phyloP scores from a whole-genome alignment of 2,797 vertebrate genomes.

The Diplodus sargus region DNA sequence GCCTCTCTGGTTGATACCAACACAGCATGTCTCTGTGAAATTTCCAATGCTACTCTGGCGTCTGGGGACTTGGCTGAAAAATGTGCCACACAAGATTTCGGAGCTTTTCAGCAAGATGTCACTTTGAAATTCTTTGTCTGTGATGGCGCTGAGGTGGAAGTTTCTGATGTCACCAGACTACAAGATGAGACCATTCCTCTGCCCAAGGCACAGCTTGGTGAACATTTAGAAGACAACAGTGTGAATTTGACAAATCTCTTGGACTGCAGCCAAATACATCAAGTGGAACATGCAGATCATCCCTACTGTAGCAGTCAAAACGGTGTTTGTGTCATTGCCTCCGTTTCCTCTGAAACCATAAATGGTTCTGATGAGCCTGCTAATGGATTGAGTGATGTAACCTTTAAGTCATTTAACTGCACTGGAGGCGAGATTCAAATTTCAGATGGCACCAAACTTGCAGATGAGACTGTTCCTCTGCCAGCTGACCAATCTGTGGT shows the following conservation, averaged over 20 bases:
- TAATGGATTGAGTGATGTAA: slow-evolving; percentile 47
- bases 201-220: slow-evolving; percentile 16
- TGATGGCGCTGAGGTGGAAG: slow-evolving; percentile 70
- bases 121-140: slow-evolving; percentile 67
- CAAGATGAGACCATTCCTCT: slow-evolving; percentile 65
- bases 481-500: slow-evolving; percentile 19
- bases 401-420: slow-evolving; percentile 72
- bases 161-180: slow-evolving; percentile 59
- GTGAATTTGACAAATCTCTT: slow-evolving; percentile 33
- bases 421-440: slow-evolving; percentile 74
- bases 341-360: slow-evolving; percentile 17
- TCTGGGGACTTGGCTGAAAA: slow-evolving; percentile 18
- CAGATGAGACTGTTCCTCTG: slow-evolving; percentile 57
- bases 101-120: slow-evolving; percentile 25
- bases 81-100: not conserved
- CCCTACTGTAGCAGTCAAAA: slow-evolving; percentile 58
- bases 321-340: not conserved
- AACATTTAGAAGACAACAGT: slow-evolving; percentile 29
- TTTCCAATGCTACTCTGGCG: not conserved
- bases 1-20: slow-evolving; percentile 7
- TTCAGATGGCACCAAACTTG: slow-evolving; percentile 27
- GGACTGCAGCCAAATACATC: slow-evolving; percentile 6
- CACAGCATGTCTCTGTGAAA: not conserved
- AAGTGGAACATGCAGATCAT: slow-evolving; percentile 68
- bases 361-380: slow-evolving; percentile 18